phyloP scores from a whole-genome alignment of 2,888 invertebrate species.

The Ectemnius continuus region DNA sequence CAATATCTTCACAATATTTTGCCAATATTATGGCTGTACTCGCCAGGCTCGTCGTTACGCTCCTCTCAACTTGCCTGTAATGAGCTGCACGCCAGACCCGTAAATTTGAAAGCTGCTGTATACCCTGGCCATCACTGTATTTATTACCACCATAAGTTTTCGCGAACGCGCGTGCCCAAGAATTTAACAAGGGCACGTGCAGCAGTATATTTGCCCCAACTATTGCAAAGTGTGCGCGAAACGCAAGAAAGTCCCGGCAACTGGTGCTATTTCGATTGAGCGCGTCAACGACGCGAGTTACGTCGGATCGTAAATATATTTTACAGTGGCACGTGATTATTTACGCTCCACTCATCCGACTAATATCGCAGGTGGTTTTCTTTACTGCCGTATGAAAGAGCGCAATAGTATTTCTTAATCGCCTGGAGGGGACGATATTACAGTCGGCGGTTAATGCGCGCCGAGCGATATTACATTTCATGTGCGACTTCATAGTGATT shows the following conservation, averaged over 20 bases:
- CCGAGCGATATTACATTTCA: too few species aligned
- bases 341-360: conserved; percentile 35
- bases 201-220: neutral
- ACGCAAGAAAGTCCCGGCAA: conserved; percentile 16
- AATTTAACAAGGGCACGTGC: conserved; percentile 19
- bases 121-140: neutral
- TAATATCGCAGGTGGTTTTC: conserved; percentile 24
- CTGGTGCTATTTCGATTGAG: conserved; percentile 26
- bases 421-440: conserved; percentile 17
- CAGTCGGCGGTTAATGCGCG: neutral
- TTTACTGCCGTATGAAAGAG: conserved; percentile 22
- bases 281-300: conserved; percentile 27
- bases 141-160: conserved; percentile 22
- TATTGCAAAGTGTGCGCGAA: conserved; percentile 19
- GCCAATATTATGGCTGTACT: neutral
- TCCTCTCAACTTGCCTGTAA: neutral
- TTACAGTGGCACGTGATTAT: conserved; percentile 37
- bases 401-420: conserved; percentile 27
- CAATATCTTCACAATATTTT: neutral
- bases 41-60: neutral
- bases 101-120: neutral
- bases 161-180: conserved; percentile 17
- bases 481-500: too few species aligned
- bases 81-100: conserved; percentile 3
- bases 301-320: conserved; percentile 39